These are phyloP conservation scores for Drosophila nr. medialis DNA, from an alignment of 2,888 invertebrate species.

Conservation along the genomic window DNA sequence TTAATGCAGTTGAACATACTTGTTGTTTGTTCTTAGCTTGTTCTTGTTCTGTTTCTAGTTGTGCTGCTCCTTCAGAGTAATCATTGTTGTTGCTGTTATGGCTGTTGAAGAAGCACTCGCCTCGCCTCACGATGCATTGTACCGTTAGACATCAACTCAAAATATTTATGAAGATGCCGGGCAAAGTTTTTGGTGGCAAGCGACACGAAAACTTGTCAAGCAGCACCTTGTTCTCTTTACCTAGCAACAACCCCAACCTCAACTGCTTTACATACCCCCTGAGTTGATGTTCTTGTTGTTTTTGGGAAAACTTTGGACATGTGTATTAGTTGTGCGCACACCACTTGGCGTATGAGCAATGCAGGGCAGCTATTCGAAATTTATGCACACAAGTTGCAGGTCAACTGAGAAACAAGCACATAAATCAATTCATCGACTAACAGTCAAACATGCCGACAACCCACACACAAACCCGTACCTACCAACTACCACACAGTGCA, in stretches of 20 bases:
- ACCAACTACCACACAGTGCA: background rate
- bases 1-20: slow-evolving; percentile 51
- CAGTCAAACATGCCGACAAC: slow-evolving; percentile 20
- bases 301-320: slow-evolving; percentile 45
- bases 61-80: background rate
- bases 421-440: slow-evolving; percentile 74
- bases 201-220: slow-evolving; percentile 66
- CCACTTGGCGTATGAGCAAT: slow-evolving; percentile 45
- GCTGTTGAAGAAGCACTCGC: slow-evolving; percentile 8
- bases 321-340: slow-evolving; percentile 42
- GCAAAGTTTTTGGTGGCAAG: slow-evolving; percentile 61
- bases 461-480: slow-evolving; percentile 6
- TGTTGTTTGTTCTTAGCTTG: slow-evolving; percentile 36
- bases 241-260: background rate
- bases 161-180: slow-evolving; percentile 73
- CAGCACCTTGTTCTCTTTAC: slow-evolving; percentile 17
- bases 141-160: slow-evolving; percentile 64
- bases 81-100: slow-evolving; percentile 17
- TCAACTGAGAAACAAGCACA: slow-evolving; percentile 71
- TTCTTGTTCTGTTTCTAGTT: background rate
- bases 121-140: slow-evolving; percentile 11
- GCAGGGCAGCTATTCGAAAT: slow-evolving; percentile 47
- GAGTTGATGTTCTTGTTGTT: slow-evolving; percentile 8
- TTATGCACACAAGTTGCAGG: slow-evolving; percentile 76
- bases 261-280: background rate